Evolutionary conservation across 2,888 invertebrate genomes (phyloP).

Genomic region (Podabrus alpinus): DNA sequence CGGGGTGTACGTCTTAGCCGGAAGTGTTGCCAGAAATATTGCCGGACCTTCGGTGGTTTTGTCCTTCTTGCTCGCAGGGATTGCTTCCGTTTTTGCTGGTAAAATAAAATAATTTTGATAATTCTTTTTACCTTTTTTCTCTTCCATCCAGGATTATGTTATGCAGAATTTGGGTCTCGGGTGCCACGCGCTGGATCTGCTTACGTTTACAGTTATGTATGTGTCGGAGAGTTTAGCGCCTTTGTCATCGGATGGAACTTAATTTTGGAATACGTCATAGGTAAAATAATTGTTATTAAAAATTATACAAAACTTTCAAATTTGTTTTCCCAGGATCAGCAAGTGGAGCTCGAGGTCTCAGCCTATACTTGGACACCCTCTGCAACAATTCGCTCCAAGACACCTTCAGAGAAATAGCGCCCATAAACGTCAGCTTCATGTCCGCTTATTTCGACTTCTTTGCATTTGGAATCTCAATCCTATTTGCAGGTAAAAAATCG

Average conservation of each 20-base stretch:
- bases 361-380: conserved; percentile 75
- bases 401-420: conserved; percentile 65
- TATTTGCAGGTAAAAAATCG: conserved; percentile 66
- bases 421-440: conserved; percentile 67
- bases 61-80: conserved; percentile 83
- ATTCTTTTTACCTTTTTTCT: neutral
- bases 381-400: conserved; percentile 66
- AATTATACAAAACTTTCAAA: neutral
- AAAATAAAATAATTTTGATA: neutral
- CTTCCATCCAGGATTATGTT: conserved; percentile 70
- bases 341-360: conserved; percentile 78
- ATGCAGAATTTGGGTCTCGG: conserved; percentile 88
- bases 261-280: conserved; percentile 86
- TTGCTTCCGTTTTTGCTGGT: conserved; percentile 90
- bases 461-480: conserved; percentile 71
- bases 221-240: conserved; percentile 88
- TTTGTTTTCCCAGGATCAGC: conserved; percentile 67
- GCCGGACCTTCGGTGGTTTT: conserved; percentile 86
- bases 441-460: conserved; percentile 77
- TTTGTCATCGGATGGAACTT: conserved; percentile 94
- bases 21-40: conserved; percentile 76
- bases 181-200: conserved; percentile 90
- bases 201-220: conserved; percentile 91
- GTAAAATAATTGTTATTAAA: conserved; percentile 55
- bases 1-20: conserved; percentile 88